phyloP scores from a whole-genome alignment of 92 coral and sea anemone species.

The Palythoa caribaeorum region DNA sequence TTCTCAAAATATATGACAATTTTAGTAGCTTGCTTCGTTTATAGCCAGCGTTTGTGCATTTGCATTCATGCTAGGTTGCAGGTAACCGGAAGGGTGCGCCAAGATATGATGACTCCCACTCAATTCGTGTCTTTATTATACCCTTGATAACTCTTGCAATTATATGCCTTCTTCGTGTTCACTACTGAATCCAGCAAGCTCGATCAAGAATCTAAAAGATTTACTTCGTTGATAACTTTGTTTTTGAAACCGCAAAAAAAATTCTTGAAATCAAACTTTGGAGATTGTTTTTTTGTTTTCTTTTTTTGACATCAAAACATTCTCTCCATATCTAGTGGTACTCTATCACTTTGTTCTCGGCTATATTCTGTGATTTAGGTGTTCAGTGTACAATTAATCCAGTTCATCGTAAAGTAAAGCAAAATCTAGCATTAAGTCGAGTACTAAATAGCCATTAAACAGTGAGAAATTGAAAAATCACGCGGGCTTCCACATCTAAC shows the following conservation, averaged over 20 bases:
- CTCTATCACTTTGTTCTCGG: too few species aligned
- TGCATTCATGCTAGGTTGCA: not conserved
- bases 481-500: too few species aligned
- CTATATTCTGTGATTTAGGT: too few species aligned
- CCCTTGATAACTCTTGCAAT: constrained; percentile 9
- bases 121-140: not conserved
- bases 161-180: not conserved
- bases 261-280: not conserved
- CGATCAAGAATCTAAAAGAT: not conserved
- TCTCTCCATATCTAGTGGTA: too few species aligned
- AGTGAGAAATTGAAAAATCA: too few species aligned
- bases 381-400: too few species aligned
- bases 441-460: too few species aligned
- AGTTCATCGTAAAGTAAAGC: too few species aligned
- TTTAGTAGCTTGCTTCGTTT: not conserved
- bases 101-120: not conserved
- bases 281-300: not conserved
- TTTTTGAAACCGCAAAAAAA: not conserved
- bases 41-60: not conserved
- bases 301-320: too few species aligned
- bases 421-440: too few species aligned
- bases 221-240: not conserved
- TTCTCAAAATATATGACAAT: not conserved
- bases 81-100: constrained; percentile 23
- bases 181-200: not conserved